Percentiles rank a stretch among this genome's conserved stretches.
Evolutionary conservation across 1,140 invertebrate species (phyloP).

Genomic region (Penaeus vannamei): DNA sequence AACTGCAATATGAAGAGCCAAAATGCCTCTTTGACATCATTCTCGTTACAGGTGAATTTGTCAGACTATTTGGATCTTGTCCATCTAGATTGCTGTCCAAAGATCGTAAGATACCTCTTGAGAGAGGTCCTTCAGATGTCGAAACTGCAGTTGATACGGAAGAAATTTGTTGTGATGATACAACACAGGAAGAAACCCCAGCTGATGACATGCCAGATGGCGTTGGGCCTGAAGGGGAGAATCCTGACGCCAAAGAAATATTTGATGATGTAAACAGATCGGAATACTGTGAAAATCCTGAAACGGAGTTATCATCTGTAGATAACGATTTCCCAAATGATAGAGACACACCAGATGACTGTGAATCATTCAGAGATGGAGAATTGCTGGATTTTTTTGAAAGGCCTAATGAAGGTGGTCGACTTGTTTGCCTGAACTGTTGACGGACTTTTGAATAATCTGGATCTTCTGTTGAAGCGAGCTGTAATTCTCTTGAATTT

Average conservation of each 20-base stretch:
- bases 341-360: slow-evolving; percentile 1
- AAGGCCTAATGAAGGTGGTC: background rate
- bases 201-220: slow-evolving; percentile 48
- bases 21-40: background rate
- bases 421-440: background rate
- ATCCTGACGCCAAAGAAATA: slow-evolving; percentile 38
- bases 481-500: background rate
- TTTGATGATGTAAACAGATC: slow-evolving; percentile 37
- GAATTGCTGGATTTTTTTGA: slow-evolving; percentile 10
- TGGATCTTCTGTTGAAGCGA: background rate
- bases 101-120: background rate
- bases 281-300: slow-evolving; percentile 35
- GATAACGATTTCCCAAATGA: slow-evolving; percentile 36
- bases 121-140: slow-evolving; percentile 4
- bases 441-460: background rate
- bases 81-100: too few species aligned
- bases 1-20: slow-evolving; percentile 19
- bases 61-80: too few species aligned
- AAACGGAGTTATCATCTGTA: slow-evolving; percentile 38
- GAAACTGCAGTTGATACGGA: slow-evolving; percentile 37
- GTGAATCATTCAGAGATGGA: background rate
- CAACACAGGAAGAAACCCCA: slow-evolving; percentile 42
- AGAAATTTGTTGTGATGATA: slow-evolving; percentile 36
- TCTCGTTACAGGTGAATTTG: too few species aligned
- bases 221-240: slow-evolving; percentile 32